Percentiles rank a stretch among this genome's conserved stretches.
These are phyloP conservation scores for Asteroscopus sphinx DNA, from an alignment of 2,888 invertebrate genomes.

Conservation along the genomic window DNA sequence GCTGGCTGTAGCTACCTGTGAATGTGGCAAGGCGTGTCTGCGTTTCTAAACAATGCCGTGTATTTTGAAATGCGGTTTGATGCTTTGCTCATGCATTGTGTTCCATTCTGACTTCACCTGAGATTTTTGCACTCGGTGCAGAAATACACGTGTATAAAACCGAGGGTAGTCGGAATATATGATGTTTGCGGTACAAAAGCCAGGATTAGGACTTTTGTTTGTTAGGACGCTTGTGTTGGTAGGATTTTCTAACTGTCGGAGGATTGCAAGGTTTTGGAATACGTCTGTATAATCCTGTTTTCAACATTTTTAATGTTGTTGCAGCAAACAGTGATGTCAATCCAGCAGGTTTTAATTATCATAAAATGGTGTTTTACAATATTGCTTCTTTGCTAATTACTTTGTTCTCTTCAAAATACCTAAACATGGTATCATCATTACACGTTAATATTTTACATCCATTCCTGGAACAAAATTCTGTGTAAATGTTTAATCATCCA, in stretches of 20 bases:
- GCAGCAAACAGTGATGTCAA: neutral
- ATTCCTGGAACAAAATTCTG: conserved; percentile 22
- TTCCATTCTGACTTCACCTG: conserved; percentile 33
- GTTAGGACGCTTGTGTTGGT: conserved; percentile 20
- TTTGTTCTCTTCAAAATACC: neutral
- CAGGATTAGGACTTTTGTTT: conserved; percentile 30
- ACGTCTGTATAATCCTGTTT: conserved; percentile 1
- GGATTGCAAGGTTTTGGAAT: conserved; percentile 12
- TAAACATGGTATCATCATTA: conserved; percentile 25
- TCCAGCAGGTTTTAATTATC: neutral
- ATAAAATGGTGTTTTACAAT: neutral
- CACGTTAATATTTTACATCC: conserved; percentile 14
- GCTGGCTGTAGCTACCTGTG: conserved; percentile 16
- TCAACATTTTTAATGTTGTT: conserved; percentile 11
- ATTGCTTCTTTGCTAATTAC: too few relatives aligned
- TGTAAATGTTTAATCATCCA: conserved; percentile 59
- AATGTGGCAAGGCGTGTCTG: conserved; percentile 36
- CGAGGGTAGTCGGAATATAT: conserved; percentile 21
- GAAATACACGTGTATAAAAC: conserved; percentile 25
- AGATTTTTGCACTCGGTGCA: conserved; percentile 26
- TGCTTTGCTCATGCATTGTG: conserved; percentile 46
- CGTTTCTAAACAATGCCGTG: conserved; percentile 52
- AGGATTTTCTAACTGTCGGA: conserved; percentile 9
- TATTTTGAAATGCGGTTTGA: conserved; percentile 56
- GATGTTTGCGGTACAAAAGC: conserved; percentile 33